Conservation (phyloP, 2,888 invertebrate genomes). For the Drosophila mercatorum region DNA sequence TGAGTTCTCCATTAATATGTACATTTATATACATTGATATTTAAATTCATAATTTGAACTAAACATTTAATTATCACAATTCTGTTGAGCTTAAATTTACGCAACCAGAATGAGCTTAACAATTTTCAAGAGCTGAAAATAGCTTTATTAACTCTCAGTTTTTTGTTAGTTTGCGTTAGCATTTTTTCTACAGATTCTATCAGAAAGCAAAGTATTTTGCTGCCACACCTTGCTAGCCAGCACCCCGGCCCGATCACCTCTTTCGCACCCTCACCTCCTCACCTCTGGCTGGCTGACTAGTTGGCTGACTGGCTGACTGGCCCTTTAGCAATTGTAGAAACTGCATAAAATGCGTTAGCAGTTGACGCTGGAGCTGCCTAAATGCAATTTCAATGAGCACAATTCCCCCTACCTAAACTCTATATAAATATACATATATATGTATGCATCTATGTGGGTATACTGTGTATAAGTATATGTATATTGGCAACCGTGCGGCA, state of each 20-base stretch:
- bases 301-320: background rate
- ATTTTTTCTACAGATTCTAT: constrained; percentile 20
- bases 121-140: background rate
- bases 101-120: too few relatives aligned
- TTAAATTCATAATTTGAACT: too few relatives aligned
- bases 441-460: constrained; percentile 14
- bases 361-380: constrained; percentile 65
- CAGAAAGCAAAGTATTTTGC: background rate
- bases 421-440: constrained; percentile 19
- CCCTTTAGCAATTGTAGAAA: constrained; percentile 35
- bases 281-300: background rate
- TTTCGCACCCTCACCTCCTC: too few relatives aligned
- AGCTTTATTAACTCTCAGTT: background rate
- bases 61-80: too few relatives aligned
- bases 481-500: constrained; percentile 44
- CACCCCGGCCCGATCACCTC: background rate
- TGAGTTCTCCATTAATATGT: too few relatives aligned
- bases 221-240: constrained; percentile 20
- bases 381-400: constrained; percentile 68
- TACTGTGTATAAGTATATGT: constrained; percentile 33
- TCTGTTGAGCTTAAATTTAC: background rate
- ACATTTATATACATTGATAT: too few relatives aligned
- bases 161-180: background rate
- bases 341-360: constrained; percentile 75
- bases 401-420: constrained; percentile 6